Conservation (phyloP, 2,888 invertebrate genomes). For the Chymomyza caudatula region DNA sequence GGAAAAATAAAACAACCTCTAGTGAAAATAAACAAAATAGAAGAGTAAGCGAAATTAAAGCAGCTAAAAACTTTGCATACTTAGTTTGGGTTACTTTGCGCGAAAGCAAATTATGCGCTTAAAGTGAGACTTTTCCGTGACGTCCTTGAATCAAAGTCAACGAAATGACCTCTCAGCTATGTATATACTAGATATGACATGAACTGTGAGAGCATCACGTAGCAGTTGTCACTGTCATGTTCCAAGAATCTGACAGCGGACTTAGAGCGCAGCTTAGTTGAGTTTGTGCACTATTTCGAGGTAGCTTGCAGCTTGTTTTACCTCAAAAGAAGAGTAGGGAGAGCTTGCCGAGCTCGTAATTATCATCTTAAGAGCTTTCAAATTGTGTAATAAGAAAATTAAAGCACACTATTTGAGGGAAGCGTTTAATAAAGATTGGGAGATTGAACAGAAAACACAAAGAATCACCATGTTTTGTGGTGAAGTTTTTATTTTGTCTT, state of each 20-base stretch:
- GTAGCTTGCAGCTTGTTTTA: neutral
- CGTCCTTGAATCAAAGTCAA: neutral
- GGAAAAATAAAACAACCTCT: conserved; percentile 3
- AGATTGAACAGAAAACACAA: too few relatives aligned
- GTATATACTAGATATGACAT: neutral
- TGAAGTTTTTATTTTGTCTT: too few relatives aligned
- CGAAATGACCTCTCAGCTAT: neutral
- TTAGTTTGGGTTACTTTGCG: neutral
- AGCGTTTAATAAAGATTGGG: too few relatives aligned
- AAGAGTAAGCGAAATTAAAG: conserved; percentile 24
- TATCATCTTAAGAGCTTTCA: too few relatives aligned
- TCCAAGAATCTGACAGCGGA: neutral
- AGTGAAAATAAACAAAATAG: neutral
- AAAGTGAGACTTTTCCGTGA: neutral
- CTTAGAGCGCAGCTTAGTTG: neutral
- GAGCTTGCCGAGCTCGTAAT: neutral
- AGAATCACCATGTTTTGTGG: too few relatives aligned
- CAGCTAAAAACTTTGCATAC: neutral
- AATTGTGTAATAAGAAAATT: too few relatives aligned
- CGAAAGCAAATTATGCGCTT: neutral
- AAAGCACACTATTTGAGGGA: too few relatives aligned
- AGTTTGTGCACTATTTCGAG: neutral
- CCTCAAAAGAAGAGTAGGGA: neutral
- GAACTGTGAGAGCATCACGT: neutral
- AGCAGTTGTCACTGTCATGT: neutral